These are phyloP conservation scores for Sitta carolinensis DNA, from an alignment of 2,797 vertebrate genomes.

Conservation along the genomic window DNA sequence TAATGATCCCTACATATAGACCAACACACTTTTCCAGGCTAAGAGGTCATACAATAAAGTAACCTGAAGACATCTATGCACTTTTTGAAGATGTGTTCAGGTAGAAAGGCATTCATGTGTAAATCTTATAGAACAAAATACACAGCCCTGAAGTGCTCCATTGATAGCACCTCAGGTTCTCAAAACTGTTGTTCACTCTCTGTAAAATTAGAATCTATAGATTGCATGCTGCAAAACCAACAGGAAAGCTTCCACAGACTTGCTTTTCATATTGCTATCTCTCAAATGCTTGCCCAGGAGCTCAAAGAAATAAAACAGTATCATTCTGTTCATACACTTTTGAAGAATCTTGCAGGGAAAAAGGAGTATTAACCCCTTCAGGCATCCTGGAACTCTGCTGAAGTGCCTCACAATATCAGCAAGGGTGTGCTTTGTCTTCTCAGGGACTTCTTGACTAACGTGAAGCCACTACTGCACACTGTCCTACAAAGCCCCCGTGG, in stretches of 20 bases:
- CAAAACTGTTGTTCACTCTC: neutral
- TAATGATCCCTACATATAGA: neutral
- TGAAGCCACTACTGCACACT: neutral
- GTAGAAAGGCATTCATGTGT: neutral
- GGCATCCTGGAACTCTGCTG: neutral
- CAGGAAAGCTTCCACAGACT: neutral
- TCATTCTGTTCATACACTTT: neutral
- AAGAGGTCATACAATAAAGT: neutral
- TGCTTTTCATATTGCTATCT: neutral
- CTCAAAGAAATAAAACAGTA: neutral
- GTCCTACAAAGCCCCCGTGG: neutral
- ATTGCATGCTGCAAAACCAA: neutral
- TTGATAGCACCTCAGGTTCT: neutral
- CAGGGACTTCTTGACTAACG: neutral
- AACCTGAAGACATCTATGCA: neutral
- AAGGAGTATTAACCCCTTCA: neutral
- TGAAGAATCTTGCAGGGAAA: neutral
- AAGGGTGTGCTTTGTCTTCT: neutral
- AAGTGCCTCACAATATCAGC: neutral
- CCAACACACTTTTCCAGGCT: neutral
- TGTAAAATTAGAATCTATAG: neutral
- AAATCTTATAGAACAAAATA: neutral
- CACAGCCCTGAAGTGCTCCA: neutral
- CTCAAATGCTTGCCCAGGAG: neutral
- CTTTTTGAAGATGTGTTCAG: neutral